A percentile compares a stretch with the other conserved stretches of the same genome.
Evolutionary conservation across 2,888 invertebrate species (phyloP).

Genomic region (Azorinus chamasolen): DNA sequence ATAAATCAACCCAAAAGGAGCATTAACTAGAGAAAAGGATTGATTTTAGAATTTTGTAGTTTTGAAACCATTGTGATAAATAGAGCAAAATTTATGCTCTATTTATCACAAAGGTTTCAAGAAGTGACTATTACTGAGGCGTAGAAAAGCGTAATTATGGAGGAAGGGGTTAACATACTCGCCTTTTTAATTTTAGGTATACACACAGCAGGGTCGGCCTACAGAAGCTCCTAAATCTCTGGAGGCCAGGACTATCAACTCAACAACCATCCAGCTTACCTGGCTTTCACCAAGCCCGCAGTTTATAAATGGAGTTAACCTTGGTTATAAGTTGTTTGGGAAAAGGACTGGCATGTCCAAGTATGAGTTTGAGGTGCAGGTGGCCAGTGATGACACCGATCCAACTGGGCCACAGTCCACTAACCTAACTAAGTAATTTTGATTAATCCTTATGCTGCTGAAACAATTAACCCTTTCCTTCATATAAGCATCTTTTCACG

Average conservation of each 20-base stretch:
- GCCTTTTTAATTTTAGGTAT: slow-evolving; percentile 90
- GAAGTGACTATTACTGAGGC: no score
- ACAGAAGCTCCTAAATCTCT: slow-evolving; percentile 96
- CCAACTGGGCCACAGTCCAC: slow-evolving; percentile 76
- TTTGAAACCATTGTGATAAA: no score
- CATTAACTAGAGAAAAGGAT: no score
- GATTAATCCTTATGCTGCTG: no score
- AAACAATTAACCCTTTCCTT: no score
- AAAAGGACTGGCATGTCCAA: slow-evolving; percentile 41
- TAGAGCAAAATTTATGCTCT: no score
- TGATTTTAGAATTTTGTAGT: no score
- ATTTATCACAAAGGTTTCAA: no score
- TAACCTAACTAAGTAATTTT: slow-evolving; percentile 59
- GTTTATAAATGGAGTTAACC: slow-evolving; percentile 99
- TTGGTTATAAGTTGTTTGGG: slow-evolving; percentile 86
- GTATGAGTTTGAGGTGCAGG: slow-evolving; percentile 59
- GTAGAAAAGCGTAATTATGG: no score
- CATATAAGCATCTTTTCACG: no score
- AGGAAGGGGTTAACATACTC: no score
- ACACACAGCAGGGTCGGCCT: slow-evolving; percentile 98
- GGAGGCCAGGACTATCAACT: slow-evolving; percentile 92
- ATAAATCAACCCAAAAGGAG: no score
- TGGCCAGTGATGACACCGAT: slow-evolving; percentile 75
- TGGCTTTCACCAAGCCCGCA: slow-evolving; percentile 99
- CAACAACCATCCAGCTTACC: slow-evolving; percentile 93